A percentile compares a stretch with the other conserved stretches of the same genome.
These are phyloP conservation scores for Tapirus indicus DNA, from an alignment of 2,797 vertebrate species.

Conservation along the genomic window DNA sequence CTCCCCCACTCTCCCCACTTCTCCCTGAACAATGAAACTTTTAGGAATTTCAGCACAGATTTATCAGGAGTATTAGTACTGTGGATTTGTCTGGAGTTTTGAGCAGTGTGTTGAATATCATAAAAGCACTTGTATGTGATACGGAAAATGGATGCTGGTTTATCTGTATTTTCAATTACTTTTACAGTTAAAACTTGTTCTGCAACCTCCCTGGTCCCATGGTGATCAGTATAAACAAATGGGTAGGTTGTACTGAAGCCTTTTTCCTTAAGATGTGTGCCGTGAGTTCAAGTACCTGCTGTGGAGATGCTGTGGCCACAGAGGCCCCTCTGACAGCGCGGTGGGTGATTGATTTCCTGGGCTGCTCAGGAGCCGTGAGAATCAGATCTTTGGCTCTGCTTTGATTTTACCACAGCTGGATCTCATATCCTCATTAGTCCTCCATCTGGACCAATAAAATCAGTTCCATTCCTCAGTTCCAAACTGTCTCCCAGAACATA, in stretches of 20 bases:
- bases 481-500: background rate
- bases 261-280: background rate
- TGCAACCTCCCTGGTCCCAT: background rate
- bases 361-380: background rate
- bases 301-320: background rate
- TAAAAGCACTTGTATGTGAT: background rate
- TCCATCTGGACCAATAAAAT: conserved; percentile 40
- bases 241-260: background rate
- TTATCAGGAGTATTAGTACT: background rate
- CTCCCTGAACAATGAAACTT: background rate
- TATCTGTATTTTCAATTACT: conserved; percentile 13
- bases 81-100: conserved; percentile 14
- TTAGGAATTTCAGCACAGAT: background rate
- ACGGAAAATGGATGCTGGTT: background rate
- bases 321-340: background rate
- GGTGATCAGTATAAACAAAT: background rate
- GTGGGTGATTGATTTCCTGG: background rate
- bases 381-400: conserved; percentile 23
- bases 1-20: background rate
- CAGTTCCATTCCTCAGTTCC: background rate
- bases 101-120: background rate
- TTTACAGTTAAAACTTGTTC: conserved; percentile 18
- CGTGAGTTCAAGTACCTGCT: background rate
- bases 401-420: conserved; percentile 47
- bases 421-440: background rate